Conservation (phyloP, 1,140 invertebrate genomes). For the Nasonia giraulti region DNA sequence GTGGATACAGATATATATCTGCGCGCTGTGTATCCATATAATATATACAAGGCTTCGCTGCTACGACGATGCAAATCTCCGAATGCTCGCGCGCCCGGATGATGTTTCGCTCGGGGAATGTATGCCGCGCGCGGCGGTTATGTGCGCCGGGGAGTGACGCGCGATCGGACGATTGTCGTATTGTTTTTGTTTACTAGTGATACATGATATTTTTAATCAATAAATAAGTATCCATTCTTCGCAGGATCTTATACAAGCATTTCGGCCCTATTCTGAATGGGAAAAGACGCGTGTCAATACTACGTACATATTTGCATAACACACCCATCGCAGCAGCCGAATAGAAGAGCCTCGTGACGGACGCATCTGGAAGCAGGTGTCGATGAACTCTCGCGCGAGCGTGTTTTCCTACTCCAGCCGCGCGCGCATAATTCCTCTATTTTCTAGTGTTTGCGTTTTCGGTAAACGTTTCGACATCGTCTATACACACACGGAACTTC, state of each 20-base stretch:
- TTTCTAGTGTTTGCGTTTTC: not conserved
- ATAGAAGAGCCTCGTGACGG: not conserved
- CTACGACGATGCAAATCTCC: conserved; percentile 9
- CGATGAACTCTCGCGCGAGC: not conserved
- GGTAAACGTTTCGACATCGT: too few species aligned
- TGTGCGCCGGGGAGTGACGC: too few species aligned
- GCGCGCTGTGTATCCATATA: not conserved
- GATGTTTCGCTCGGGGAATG: conserved; percentile 1
- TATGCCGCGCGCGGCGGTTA: not conserved
- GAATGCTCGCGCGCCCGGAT: not conserved
- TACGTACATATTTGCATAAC: not conserved
- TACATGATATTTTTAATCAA: too few species aligned
- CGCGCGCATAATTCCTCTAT: not conserved
- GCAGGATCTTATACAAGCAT: not conserved
- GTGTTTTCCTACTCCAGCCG: too few species aligned
- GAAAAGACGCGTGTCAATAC: not conserved
- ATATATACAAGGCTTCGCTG: not conserved
- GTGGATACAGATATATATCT: not conserved
- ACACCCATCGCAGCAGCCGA: not conserved
- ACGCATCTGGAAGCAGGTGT: not conserved
- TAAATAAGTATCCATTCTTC: too few species aligned
- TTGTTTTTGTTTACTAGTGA: too few species aligned
- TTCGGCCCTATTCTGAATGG: not conserved
- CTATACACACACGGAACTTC: not conserved
- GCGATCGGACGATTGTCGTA: too few species aligned